These are phyloP conservation scores for Neosilurus mollespiculum DNA, from an alignment of 2,797 vertebrate genomes.

Conservation along the genomic window DNA sequence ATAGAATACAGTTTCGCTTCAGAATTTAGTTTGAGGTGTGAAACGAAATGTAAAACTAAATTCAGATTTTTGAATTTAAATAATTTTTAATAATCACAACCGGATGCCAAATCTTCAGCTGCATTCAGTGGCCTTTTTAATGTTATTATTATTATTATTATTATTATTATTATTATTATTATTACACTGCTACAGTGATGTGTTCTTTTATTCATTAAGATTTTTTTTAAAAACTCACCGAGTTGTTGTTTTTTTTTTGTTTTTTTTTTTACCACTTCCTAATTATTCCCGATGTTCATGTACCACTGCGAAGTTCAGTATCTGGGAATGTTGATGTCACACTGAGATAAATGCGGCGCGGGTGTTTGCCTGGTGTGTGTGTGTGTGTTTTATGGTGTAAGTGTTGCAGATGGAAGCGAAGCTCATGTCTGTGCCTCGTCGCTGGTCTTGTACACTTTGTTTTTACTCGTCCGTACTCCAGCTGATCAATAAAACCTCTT, in stretches of 20 bases:
- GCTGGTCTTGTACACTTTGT: slow-evolving; percentile 10
- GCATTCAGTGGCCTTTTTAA: not conserved
- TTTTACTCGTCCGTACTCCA: slow-evolving; percentile 18
- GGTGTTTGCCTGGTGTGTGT: not conserved
- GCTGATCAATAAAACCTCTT: slow-evolving; percentile 27
- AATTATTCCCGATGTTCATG: not conserved
- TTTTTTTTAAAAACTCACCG: not conserved
- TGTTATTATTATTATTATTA: not conserved
- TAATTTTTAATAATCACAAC: too few species aligned
- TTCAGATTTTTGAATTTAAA: not conserved
- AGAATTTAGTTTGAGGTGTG: not conserved
- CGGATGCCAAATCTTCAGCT: not conserved
- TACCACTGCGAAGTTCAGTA: not conserved
- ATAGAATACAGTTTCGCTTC: not conserved
- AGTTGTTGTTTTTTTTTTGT: too few species aligned
- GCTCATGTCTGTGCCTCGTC: not conserved
- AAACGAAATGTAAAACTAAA: not conserved
- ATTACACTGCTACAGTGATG: not conserved
- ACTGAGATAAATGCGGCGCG: not conserved
- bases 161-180: not conserved
- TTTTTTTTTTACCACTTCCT: not conserved
- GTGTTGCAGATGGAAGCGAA: not conserved
- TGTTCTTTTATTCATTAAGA: not conserved
- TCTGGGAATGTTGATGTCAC: not conserved
- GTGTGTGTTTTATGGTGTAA: not conserved